Percentiles rank a stretch among this genome's conserved stretches.
Conservation (phyloP, 2,113 vertebrate genomes). For the Neopipo cinnamomea region DNA sequence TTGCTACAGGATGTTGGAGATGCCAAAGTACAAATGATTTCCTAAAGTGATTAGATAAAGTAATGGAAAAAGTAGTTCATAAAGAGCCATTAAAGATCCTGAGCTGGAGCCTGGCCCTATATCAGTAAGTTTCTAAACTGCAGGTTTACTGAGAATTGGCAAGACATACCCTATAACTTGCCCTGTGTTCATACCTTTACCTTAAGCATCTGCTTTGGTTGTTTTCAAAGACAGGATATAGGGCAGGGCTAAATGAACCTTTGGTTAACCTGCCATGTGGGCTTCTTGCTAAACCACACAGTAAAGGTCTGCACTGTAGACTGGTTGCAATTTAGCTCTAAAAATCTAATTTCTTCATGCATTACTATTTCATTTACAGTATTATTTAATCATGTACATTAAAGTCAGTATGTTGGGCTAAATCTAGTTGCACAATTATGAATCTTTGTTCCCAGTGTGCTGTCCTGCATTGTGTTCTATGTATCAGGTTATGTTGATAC, state of each 20-base stretch:
- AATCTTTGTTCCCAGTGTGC: neutral
- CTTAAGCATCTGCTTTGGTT: neutral
- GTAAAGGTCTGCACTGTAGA: neutral
- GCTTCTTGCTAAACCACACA: neutral
- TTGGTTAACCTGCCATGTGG: neutral
- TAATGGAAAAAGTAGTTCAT: neutral
- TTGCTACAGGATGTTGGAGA: neutral
- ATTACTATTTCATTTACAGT: neutral
- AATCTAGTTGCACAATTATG: neutral
- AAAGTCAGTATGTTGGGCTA: neutral
- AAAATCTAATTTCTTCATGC: neutral
- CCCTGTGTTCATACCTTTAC: neutral
- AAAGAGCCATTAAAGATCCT: neutral
- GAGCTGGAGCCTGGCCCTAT: neutral
- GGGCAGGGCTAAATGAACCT: neutral
- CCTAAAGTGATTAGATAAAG: slow-evolving; percentile 2
- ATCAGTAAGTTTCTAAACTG: neutral
- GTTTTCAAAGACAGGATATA: neutral
- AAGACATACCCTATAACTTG: neutral
- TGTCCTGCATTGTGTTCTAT: neutral
- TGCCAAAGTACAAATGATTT: neutral
- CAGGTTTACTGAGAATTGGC: neutral
- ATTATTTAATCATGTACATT: neutral
- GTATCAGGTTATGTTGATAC: neutral
- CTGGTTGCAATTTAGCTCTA: rapidly evolving